phyloP scores from a whole-genome alignment of 1,140 invertebrate genomes.

The Trialeurodes vaporariorum region DNA sequence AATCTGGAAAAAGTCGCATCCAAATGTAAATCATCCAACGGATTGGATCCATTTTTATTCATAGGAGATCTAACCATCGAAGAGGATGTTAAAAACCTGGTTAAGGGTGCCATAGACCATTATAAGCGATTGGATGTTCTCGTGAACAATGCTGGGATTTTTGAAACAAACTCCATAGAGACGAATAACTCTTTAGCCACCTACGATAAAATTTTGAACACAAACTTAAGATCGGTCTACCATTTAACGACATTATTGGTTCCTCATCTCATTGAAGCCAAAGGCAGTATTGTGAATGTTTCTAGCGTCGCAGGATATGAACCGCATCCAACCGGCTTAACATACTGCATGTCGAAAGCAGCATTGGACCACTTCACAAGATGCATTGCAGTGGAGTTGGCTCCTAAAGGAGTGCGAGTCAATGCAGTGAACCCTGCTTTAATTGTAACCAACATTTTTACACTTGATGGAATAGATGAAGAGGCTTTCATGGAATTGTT shows the following conservation, averaged over 20 bases:
- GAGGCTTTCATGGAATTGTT: constrained; percentile 46
- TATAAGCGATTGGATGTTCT: constrained; percentile 42
- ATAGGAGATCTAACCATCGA: constrained; percentile 64
- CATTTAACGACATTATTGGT: constrained; percentile 72
- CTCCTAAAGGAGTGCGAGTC: constrained; percentile 43
- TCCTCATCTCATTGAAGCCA: constrained; percentile 65
- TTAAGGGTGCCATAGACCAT: constrained; percentile 53
- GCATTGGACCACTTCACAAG: constrained; percentile 55
- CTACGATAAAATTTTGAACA: constrained; percentile 71
- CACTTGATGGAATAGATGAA: constrained; percentile 45
- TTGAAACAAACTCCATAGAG: constrained; percentile 71
- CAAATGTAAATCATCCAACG: constrained; percentile 41
- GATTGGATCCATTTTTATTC: constrained; percentile 39
- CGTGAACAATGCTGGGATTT: constrained; percentile 40
- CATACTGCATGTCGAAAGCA: constrained; percentile 53
- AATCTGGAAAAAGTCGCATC: constrained; percentile 49
- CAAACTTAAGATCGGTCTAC: constrained; percentile 74
- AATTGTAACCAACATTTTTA: constrained; percentile 49
- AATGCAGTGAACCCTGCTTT: constrained; percentile 53
- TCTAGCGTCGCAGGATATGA: constrained; percentile 47
- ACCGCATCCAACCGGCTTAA: constrained; percentile 35
- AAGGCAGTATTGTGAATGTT: constrained; percentile 53
- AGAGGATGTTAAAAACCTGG: constrained; percentile 54
- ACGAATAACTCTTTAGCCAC: constrained; percentile 66
- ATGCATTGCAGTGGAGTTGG: constrained; percentile 44